Base-by-base conservation (phyloP, 2,888 invertebrate species). In the Mactromeris polynyma region DNA sequence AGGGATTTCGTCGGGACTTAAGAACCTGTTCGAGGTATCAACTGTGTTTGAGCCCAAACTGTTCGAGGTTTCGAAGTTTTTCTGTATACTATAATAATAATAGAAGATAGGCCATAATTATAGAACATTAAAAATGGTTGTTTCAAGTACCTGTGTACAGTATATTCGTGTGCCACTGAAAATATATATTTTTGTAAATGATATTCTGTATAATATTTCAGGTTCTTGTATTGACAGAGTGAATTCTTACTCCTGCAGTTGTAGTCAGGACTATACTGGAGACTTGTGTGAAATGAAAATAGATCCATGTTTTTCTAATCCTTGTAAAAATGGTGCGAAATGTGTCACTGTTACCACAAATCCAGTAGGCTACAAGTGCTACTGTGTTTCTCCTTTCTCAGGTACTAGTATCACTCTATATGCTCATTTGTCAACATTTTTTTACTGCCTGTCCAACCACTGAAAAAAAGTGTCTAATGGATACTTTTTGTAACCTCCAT, bases 201-300 rank as follows among this genome's bases (percentile, higher is more conserved):
- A 69, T 14, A 69, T 69, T 69, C 31, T 69, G 17, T 9, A n/a
- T 64, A n/a, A 64, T 64, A 3, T 89, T 89, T n/a, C 86, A 96
- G 96, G 96, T 83, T 90, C 81, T 2, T 96, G 96, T 90, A 58
- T 94, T 19, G 96, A 96, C 91, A 94, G 94, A 9, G 83, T 94
- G 21, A 93, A 94, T 54, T 78, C 86, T 6, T 96, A 94, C 91
- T 93, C 87, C 0, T 96, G 96, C 91, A 11, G 80, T 40, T 96
- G 96, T 93, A 84, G 89, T 54, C 81, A 87, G 1, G 91, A 93
- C 21, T 94, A 94, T 88, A 93, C 94, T 21, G 96, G 96, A 38
- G 73, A 31, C 31, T 90, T 86, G 77, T 96, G 96, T 94, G 93
- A 94, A 83, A 77, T 77, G 9, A 64, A 81, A 14, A 51, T 93